Conservation (phyloP, 2,797 vertebrate genomes). For the Eutrigla gurnardus region DNA sequence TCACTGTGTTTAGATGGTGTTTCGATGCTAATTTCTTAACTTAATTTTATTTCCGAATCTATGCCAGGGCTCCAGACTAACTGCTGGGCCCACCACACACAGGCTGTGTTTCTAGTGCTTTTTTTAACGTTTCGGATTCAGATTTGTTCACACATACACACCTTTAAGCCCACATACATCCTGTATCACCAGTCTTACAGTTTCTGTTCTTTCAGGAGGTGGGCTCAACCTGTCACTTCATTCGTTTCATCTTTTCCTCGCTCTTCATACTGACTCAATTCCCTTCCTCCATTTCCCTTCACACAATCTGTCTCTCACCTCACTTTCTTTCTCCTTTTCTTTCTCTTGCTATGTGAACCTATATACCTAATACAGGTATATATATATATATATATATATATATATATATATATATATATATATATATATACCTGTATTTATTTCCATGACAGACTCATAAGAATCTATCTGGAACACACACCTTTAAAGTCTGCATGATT, state of each 20-base stretch:
- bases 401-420: no score
- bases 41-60: no score
- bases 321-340: background rate
- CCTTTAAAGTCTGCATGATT: conserved; percentile 41
- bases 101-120: no score
- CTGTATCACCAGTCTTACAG: conserved; percentile 9
- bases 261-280: conserved; percentile 28
- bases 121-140: background rate
- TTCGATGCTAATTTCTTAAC: no score
- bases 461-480: conserved; percentile 7
- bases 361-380: no score
- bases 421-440: no score
- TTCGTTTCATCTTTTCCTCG: conserved; percentile 5
- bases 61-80: no score
- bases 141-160: conserved; percentile 31
- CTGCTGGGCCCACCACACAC: no score
- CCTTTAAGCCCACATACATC: conserved; percentile 34
- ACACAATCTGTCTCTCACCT: conserved; percentile 3
- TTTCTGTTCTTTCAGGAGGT: conserved; percentile 14
- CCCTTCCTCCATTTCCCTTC: conserved; percentile 8
- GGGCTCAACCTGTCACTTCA: conserved; percentile 42
- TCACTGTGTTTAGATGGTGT: no score
- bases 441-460: conserved; percentile 20
- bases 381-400: no score
- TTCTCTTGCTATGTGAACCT: no score